Base-by-base conservation (phyloP, 2,113 vertebrate genomes). In the Chlamydotis undulata region DNA sequence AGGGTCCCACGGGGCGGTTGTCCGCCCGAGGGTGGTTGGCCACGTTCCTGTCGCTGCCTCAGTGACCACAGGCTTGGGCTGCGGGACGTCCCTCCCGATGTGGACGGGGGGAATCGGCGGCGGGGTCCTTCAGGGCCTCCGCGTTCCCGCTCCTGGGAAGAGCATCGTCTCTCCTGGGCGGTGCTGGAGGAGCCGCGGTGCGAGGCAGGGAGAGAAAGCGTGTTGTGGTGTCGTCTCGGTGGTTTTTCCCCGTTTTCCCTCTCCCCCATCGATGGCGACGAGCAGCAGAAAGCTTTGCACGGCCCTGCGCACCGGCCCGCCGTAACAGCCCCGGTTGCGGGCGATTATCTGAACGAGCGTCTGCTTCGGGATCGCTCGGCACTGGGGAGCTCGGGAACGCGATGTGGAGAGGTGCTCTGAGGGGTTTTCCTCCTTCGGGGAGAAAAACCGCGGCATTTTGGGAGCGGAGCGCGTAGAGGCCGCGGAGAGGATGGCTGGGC, bases 231-330 rank as follows among this genome's bases (percentile, higher is more conserved):
- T 56, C 3, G 0, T 26, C 41, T 6, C 22, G 7, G 19, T 41
- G 26, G 9, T 70, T 63, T 60, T n/a, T 4, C 52, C 68, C 64
- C 43, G 41, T 73, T 50, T 74, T 33, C 87, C 52, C 33, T 18
- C 59, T 75, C 86, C 82, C 60, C 89, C 16, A 37, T 50, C 25
- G 65, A 52, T 80, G 86, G 96, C 79, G 93, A 96, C 76, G 5
- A 96, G 95, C 90, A 43, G 86, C 89, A 85, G 76, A 89, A 90
- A 96, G 96, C 89, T 74, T 93, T 97, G 95, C 69, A 82, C 10
- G 10, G 92, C 89, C 53, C 35, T 9, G 10, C 19, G 64, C 61
- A 50, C 89, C 76, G 45, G 16, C 75, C 73, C 29, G 3, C 90
- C 89, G 52, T 57, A 49, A 97, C 95, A 79, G 26, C 79, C 63